A percentile compares a stretch with the other conserved stretches of the same genome.
These are phyloP conservation scores for Lophius americanus DNA, from an alignment of 2,797 vertebrate genomes.

Conservation along the genomic window DNA sequence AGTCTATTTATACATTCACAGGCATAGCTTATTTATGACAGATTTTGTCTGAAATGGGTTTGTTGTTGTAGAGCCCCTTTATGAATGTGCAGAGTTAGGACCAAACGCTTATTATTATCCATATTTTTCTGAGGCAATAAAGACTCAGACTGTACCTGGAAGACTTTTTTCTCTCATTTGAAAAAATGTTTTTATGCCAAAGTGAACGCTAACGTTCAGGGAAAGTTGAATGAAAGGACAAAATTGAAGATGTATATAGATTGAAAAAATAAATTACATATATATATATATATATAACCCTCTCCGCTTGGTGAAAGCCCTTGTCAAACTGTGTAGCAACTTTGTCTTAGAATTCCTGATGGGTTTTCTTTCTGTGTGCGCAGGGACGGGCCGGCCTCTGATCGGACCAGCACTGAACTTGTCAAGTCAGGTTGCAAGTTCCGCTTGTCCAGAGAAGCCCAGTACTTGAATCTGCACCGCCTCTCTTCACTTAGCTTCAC, in stretches of 20 bases:
- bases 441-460: conserved; percentile 79
- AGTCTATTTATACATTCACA: no score
- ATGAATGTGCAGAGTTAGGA: no score
- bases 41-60: no score
- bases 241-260: no score
- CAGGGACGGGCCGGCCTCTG: conserved; percentile 72
- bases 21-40: no score
- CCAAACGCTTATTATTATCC: no score
- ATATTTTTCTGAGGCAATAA: no score
- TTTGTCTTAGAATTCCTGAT: neutral
- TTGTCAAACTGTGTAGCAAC: neutral
- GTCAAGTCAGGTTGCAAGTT: conserved; percentile 71
- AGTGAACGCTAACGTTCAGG: no score
- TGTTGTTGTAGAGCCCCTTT: no score
- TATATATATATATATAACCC: neutral
- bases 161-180: no score
- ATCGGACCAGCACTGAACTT: conserved; percentile 74
- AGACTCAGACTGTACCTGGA: no score
- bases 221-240: neutral
- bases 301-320: neutral
- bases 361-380: conserved; percentile 13
- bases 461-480: conserved; percentile 74
- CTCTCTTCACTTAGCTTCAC: conserved; percentile 77
- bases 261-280: neutral
- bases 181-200: no score